Base-by-base conservation (phyloP, 2,888 invertebrate species). In the Stratiomys singularior region DNA sequence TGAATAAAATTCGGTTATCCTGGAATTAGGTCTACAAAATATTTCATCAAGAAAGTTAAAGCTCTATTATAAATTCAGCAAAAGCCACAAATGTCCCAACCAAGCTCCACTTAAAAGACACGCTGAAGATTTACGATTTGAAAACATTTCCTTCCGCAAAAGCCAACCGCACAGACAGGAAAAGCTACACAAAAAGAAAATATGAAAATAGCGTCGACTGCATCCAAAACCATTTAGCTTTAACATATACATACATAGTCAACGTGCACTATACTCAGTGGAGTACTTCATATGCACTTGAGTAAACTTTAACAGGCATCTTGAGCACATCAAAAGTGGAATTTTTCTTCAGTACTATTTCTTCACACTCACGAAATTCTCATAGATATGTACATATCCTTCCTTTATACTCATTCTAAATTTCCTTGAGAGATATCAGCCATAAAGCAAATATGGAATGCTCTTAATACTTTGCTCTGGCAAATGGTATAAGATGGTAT, bases 361-460 rank as follows among this genome's bases (percentile, higher is more conserved):
- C 23, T 21, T 46, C 23, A 21, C 69, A 25, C 47, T 69, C 47
- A 3, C 25, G 18, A 30, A 44, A 15, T 18, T 7, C 37, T 13
- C 28, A 27, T 25, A 27, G 7, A 52, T 52, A 52, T n/a, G 23
- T 25, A 27, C 9, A 52, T 52, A 52, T 52, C 52, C 52, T 52
- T 52, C 18, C 52, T 4, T 52, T 13, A 13, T 52, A 52, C 15
- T 18, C 52, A 52, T 15, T 52, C n/a, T 52, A 18, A 4, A 52
- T 13, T 52, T 52, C 52, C 52, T 52, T n/a, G 30, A 46, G 46
- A 69, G 69, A 69, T 30, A 69, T 69, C 25, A 69, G 69, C 69
- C 47, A 69, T 69, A 69, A 69, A 69, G 69, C 69, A 69, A 69
- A 69, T 69, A 69, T 69, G 69, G 69, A 69, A 69, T 46, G 69